Conservation (phyloP, 2,113 vertebrate species). For the Pogonocichla stellata region DNA sequence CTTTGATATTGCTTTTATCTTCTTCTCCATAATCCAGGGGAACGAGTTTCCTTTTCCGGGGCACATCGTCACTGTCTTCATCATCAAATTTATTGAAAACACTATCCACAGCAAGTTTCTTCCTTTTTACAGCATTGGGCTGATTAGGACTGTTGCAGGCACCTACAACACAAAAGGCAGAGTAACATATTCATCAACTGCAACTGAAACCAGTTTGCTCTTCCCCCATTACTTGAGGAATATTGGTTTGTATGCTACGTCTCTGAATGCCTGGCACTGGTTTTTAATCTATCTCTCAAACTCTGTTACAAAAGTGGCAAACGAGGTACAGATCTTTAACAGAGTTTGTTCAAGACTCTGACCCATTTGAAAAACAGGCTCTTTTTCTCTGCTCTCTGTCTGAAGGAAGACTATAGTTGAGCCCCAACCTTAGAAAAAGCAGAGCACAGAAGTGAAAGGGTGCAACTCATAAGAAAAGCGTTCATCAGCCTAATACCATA, state of each 20-base stretch:
- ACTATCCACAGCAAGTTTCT: conserved; percentile 95
- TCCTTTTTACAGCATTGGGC: conserved; percentile 89
- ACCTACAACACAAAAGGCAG: conserved; percentile 72
- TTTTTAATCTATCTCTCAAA: background rate
- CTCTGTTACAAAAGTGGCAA: background rate
- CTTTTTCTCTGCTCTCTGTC: background rate
- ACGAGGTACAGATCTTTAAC: background rate
- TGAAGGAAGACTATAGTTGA: background rate
- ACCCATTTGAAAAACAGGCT: background rate
- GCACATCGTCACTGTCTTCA: conserved; percentile 93
- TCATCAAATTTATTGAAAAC: conserved; percentile 98
- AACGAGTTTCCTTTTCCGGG: conserved; percentile 94
- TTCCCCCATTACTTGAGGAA: background rate
- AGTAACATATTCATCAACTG: background rate
- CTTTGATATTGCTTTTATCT: conserved; percentile 91
- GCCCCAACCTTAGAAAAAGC: background rate
- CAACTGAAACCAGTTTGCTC: background rate
- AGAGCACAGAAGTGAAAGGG: background rate
- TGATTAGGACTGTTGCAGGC: conserved; percentile 94
- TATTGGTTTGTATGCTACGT: background rate
- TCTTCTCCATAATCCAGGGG: conserved; percentile 97
- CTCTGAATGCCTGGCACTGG: background rate
- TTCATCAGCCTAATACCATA: background rate
- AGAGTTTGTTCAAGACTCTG: background rate
- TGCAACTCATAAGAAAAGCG: rapidly evolving